A percentile compares a stretch with the other conserved stretches of the same genome.
phyloP scores from a whole-genome alignment of 2,888 invertebrate species.

The Ectemnius continuus region DNA sequence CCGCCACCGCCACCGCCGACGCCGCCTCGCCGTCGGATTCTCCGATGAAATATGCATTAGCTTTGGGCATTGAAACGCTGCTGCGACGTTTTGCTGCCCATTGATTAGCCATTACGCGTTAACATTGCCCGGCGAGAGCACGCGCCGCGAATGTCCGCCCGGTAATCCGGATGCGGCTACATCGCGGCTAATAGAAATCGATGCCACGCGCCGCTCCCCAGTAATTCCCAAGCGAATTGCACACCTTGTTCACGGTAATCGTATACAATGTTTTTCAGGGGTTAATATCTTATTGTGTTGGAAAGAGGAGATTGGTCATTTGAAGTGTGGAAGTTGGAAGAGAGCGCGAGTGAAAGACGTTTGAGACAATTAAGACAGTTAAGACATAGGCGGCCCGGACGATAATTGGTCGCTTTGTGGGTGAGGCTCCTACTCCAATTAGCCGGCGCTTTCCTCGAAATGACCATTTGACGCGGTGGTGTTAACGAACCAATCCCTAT shows the following conservation, averaged over 20 bases:
- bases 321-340: too few species aligned
- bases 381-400: background rate
- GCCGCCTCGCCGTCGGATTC: background rate
- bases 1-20: background rate
- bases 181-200: slow-evolving; percentile 28
- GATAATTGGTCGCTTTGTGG: background rate
- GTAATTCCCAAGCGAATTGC: slow-evolving; percentile 4
- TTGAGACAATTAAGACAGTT: too few species aligned
- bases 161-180: slow-evolving; percentile 1
- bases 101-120: slow-evolving; percentile 40
- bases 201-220: background rate
- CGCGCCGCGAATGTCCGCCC: slow-evolving; percentile 3
- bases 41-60: slow-evolving; percentile 9
- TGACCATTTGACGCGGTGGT: background rate
- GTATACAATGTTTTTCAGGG: too few species aligned
- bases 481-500: slow-evolving; percentile 4
- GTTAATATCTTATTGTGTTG: too few species aligned
- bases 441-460: background rate
- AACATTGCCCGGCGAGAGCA: slow-evolving; percentile 22
- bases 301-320: too few species aligned
- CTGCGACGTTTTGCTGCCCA: slow-evolving; percentile 13
- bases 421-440: slow-evolving; percentile 5
- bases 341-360: too few species aligned
- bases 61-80: background rate
- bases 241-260: too few species aligned